Evolutionary conservation across 2,888 invertebrate species (phyloP).

Genomic region (Drosophila algonquin): DNA sequence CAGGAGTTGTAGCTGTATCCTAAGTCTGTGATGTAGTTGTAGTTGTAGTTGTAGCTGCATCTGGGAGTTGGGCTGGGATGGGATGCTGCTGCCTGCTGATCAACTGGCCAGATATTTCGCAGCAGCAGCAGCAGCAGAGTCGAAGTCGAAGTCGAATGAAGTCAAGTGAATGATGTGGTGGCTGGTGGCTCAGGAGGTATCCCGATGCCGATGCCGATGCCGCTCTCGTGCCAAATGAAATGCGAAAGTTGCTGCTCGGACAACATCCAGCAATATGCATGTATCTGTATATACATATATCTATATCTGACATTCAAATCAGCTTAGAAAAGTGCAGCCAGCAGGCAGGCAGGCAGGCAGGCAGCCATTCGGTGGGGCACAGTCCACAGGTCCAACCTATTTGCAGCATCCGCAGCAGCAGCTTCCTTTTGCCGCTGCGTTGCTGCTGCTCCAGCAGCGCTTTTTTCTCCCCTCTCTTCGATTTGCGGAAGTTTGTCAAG

Average conservation of each 20-base stretch:
- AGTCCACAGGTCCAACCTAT: conserved; percentile 69
- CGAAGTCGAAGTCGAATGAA: conserved; percentile 14
- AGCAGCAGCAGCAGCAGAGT: not conserved
- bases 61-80: conserved; percentile 2
- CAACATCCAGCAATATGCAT: conserved; percentile 14
- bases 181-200: conserved; percentile 41
- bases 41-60: not conserved
- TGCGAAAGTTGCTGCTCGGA: conserved; percentile 72
- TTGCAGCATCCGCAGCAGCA: conserved; percentile 78
- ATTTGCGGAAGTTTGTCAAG: conserved; percentile 81
- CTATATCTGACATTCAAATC: conserved; percentile 76
- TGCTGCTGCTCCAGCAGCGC: conserved; percentile 20
- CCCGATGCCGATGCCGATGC: not conserved
- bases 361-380: conserved; percentile 23
- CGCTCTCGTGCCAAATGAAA: conserved; percentile 61
- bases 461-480: conserved; percentile 8
- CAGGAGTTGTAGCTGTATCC: not conserved
- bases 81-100: conserved; percentile 50
- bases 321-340: conserved; percentile 68
- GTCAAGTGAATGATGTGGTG: conserved; percentile 57
- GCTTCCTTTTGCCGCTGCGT: no score
- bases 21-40: not conserved
- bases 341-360: conserved; percentile 35
- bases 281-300: conserved; percentile 4
- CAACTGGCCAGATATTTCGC: conserved; percentile 71